Evolutionary conservation across 2,888 invertebrate genomes (phyloP).

Genomic region (Tinea pellionella): DNA sequence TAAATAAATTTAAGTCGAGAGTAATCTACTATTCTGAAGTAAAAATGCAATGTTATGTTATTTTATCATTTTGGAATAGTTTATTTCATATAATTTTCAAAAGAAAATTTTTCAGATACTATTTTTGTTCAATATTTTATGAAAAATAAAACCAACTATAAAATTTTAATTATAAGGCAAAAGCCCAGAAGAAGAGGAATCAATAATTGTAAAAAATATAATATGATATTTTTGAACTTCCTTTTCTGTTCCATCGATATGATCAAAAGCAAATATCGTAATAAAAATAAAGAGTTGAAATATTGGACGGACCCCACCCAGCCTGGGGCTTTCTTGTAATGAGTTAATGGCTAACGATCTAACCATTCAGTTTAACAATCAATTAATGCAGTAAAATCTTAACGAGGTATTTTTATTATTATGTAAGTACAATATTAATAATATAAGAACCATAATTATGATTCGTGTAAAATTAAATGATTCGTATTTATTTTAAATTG

Average conservation of each 20-base stretch:
- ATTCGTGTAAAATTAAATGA: background rate
- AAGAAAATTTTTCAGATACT: too few relatives aligned
- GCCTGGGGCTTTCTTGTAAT: constrained; percentile 9
- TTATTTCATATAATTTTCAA: too few relatives aligned
- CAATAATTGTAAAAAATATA: too few relatives aligned
- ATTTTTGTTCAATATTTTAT: too few relatives aligned
- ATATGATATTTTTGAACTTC: background rate
- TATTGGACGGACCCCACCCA: background rate
- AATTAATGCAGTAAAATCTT: constrained; percentile 11
- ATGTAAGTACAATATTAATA: background rate
- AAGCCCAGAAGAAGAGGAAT: too few relatives aligned
- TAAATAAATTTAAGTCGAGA: background rate
- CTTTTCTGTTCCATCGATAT: constrained; percentile 4
- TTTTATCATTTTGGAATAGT: too few relatives aligned
- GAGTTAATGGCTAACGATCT: constrained; percentile 13
- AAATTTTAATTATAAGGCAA: too few relatives aligned
- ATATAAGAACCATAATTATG: background rate
- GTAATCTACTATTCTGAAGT: background rate
- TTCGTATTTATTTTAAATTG: background rate
- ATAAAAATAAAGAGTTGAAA: constrained; percentile 11
- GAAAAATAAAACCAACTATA: too few relatives aligned
- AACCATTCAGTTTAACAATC: constrained; percentile 14
- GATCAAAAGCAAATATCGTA: constrained; percentile 7
- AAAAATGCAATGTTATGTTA: too few relatives aligned
- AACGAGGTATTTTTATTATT: constrained; percentile 2